phyloP scores from a whole-genome alignment of 2,888 invertebrate genomes.

The Oscheius sp. region DNA sequence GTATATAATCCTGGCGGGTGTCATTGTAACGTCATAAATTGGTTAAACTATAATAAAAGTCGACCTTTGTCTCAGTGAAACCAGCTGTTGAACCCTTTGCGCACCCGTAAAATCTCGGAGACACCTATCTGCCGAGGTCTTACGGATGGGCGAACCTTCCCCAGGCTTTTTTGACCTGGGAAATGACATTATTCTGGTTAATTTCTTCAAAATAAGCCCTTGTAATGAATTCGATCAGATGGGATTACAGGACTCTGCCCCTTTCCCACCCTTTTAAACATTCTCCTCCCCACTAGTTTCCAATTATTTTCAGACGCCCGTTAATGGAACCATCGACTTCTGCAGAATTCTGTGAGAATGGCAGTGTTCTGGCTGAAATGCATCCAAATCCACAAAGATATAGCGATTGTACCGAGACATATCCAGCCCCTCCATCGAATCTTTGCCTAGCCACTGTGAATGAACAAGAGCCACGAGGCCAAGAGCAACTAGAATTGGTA shows the following conservation, averaged over 20 bases:
- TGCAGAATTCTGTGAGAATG: constrained; percentile 37
- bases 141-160: no score
- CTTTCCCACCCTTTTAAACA: neutral
- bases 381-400: neutral
- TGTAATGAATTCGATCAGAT: no score
- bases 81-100: no score
- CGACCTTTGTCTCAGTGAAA: no score
- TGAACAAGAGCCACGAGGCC: constrained; percentile 5
- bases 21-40: no score
- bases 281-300: neutral
- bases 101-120: no score
- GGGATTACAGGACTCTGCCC: neutral
- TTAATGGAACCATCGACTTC: constrained; percentile 40
- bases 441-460: constrained; percentile 10
- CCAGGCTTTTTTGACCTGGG: no score
- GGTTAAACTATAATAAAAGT: no score
- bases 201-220: no score
- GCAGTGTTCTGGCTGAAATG: neutral
- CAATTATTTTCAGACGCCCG: constrained; percentile 30
- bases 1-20: no score
- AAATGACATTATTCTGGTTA: no score
- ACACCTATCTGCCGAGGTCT: no score
- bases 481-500: neutral
- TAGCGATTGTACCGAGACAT: constrained; percentile 38
- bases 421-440: constrained; percentile 37